Evolutionary conservation across 2,888 invertebrate genomes (phyloP).

Genomic region (Xanthorhoe designata): DNA sequence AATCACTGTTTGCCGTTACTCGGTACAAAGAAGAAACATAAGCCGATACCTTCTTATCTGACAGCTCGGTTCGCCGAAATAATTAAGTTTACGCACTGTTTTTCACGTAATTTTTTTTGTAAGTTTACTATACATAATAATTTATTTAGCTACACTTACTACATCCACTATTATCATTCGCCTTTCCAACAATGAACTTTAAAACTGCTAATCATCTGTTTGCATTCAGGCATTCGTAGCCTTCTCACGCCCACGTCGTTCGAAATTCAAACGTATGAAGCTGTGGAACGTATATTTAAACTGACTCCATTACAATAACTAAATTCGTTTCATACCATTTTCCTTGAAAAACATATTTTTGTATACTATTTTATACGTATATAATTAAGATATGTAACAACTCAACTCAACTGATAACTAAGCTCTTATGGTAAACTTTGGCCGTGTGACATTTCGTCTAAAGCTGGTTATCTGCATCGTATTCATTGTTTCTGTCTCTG

Average conservation of each 20-base stretch:
- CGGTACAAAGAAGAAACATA: too few relatives aligned
- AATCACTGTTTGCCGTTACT: too few relatives aligned
- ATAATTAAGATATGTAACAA: too few relatives aligned
- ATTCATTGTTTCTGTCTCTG: slow-evolving; percentile 14
- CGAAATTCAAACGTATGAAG: neutral
- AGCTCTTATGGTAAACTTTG: neutral
- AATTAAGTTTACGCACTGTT: too few relatives aligned
- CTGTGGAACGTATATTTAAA: neutral
- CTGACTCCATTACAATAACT: neutral
- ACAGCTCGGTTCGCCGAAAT: too few relatives aligned
- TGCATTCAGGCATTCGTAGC: neutral
- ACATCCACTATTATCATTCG: neutral
- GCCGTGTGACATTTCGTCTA: neutral
- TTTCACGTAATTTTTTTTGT: too few relatives aligned
- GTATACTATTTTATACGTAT: too few relatives aligned
- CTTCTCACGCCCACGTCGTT: neutral
- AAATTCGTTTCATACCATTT: too few relatives aligned
- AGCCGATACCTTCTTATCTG: too few relatives aligned
- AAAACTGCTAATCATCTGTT: neutral
- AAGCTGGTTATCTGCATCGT: slow-evolving; percentile 6
- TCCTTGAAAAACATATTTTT: too few relatives aligned
- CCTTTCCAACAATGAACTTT: neutral
- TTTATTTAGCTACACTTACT: too few relatives aligned
- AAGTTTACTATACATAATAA: too few relatives aligned
- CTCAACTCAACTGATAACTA: neutral